A percentile compares a stretch with the other conserved stretches of the same genome.
phyloP scores from a whole-genome alignment of 2,113 vertebrate species.

The Myanophis thanlyinensis region DNA sequence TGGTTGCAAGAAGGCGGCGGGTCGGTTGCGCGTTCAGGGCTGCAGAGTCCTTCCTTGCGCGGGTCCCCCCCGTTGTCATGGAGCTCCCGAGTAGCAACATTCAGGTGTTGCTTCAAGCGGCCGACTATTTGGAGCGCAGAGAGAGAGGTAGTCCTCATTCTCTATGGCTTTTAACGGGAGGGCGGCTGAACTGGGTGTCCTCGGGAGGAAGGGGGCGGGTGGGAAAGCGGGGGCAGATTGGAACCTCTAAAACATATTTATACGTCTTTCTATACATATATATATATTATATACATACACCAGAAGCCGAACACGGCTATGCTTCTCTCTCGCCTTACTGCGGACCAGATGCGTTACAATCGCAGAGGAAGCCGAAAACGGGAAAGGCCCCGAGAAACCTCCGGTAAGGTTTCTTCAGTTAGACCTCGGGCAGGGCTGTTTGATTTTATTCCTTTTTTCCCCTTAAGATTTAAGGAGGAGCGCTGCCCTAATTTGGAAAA shows the following conservation, averaged over 20 bases:
- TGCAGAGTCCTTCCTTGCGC: constrained; percentile 39
- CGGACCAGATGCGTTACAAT: constrained; percentile 59
- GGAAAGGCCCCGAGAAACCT: constrained; percentile 71
- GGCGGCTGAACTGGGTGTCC: neutral
- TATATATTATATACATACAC: too few relatives aligned
- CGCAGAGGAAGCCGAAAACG: constrained; percentile 73
- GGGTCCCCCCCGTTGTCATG: constrained; percentile 64
- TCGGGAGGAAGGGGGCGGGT: too few relatives aligned
- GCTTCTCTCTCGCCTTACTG: constrained; percentile 79
- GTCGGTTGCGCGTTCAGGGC: constrained; percentile 56
- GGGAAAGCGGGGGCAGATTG: neutral
- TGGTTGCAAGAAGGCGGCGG: constrained; percentile 21
- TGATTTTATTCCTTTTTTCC: neutral
- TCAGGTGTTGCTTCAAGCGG: constrained; percentile 89
- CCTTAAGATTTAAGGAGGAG: neutral
- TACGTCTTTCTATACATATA: neutral
- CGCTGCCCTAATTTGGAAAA: neutral
- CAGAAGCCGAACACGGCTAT: constrained; percentile 92
- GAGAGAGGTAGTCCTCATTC: constrained; percentile 73
- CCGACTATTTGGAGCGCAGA: constrained; percentile 87
- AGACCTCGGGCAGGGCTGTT: too few relatives aligned
- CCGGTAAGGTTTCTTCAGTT: constrained; percentile 62
- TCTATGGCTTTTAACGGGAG: neutral
- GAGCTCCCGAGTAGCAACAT: constrained; percentile 82
- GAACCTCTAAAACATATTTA: neutral